Conservation (phyloP, 1,140 invertebrate genomes). For the Megathymus violae region DNA sequence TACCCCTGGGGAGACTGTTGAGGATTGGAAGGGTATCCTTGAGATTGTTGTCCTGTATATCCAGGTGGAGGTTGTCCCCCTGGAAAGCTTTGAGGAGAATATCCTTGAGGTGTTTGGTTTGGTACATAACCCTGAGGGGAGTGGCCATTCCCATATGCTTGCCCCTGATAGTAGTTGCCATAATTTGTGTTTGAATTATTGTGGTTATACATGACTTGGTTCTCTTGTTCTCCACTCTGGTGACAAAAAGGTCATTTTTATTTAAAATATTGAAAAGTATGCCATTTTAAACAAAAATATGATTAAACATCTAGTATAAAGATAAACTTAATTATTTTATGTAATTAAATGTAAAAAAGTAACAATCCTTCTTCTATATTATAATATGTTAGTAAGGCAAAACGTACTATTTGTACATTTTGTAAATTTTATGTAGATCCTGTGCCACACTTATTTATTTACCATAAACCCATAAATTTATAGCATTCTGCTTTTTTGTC, state of each 20-base stretch:
- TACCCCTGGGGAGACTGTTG: conserved; percentile 75
- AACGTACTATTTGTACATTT: too few relatives aligned
- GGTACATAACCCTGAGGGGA: conserved; percentile 75
- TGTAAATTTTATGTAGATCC: too few relatives aligned
- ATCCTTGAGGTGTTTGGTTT: conserved; percentile 77
- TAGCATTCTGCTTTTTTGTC: too few relatives aligned
- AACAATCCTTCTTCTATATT: too few relatives aligned
- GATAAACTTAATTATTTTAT: too few relatives aligned
- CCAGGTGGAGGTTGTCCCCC: conserved; percentile 68
- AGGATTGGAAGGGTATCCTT: conserved; percentile 68
- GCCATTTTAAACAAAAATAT: too few relatives aligned
- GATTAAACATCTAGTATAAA: too few relatives aligned
- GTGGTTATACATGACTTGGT: conserved; percentile 76
- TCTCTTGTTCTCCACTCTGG: conserved; percentile 77
- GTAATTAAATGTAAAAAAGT: too few relatives aligned
- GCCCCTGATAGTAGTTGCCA: conserved; percentile 86
- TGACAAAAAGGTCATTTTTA: conserved; percentile 35
- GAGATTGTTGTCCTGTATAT: conserved; percentile 60
- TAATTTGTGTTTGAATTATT: conserved; percentile 78
- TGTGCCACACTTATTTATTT: too few relatives aligned
- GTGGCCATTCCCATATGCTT: conserved; percentile 80
- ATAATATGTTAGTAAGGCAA: too few relatives aligned
- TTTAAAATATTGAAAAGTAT: too few relatives aligned
- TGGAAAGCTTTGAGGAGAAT: conserved; percentile 71
- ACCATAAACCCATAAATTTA: too few relatives aligned